phyloP scores from a whole-genome alignment of 2,797 vertebrate genomes.

The Ceyx erithaca region DNA sequence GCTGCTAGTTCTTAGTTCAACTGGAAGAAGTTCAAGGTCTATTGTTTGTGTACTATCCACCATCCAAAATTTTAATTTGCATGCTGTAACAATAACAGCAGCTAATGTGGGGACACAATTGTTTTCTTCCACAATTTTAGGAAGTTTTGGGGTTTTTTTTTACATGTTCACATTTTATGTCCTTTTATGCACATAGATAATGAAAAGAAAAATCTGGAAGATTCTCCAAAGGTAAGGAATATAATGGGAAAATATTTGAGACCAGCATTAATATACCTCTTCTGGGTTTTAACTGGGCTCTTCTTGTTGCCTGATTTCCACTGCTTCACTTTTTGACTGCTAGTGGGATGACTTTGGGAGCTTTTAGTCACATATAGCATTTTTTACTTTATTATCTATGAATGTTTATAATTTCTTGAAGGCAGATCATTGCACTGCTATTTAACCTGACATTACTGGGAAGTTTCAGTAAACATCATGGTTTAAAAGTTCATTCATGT shows the following conservation, averaged over 20 bases:
- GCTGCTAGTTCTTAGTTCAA: conserved; percentile 33
- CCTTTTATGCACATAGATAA: conserved; percentile 38
- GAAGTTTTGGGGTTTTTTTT: background rate
- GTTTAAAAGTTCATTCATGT: background rate
- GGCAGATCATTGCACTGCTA: background rate
- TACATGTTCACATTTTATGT: background rate
- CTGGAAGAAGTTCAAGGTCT: conserved; percentile 53
- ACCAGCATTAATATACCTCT: background rate
- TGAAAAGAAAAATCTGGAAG: conserved; percentile 17
- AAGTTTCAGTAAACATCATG: background rate
- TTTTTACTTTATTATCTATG: background rate
- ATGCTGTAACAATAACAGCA: conserved; percentile 38
- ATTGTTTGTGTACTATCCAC: conserved; percentile 45
- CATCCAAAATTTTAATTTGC: conserved; percentile 38
- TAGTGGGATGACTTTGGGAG: background rate
- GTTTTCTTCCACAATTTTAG: conserved; percentile 65
- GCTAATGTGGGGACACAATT: conserved; percentile 36
- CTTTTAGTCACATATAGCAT: background rate
- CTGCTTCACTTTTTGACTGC: background rate
- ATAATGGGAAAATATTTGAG: background rate
- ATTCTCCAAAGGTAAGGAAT: background rate
- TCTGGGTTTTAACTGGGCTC: background rate
- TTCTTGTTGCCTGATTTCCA: background rate
- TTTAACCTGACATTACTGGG: background rate
- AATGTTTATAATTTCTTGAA: background rate